Conservation (phyloP, 35 echinoderm and acorn worm genomes). For the Acanthaster planci region DNA sequence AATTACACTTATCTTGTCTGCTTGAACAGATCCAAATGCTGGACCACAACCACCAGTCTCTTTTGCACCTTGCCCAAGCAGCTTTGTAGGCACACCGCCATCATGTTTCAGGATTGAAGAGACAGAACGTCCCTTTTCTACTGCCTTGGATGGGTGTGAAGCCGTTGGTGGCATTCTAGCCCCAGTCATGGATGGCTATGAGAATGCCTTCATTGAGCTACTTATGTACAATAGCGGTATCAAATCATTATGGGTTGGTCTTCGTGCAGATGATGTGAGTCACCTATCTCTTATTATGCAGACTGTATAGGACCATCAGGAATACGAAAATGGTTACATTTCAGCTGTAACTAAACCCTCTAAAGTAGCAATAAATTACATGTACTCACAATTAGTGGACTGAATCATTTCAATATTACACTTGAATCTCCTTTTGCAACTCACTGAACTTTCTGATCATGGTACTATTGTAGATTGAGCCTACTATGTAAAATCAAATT, state of each 20-base stretch:
- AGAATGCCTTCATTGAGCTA: constrained; percentile 4
- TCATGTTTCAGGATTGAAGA: background rate
- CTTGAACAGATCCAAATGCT: too few relatives aligned
- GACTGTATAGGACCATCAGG: too few relatives aligned
- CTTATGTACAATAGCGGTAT: background rate
- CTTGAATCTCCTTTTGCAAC: too few relatives aligned
- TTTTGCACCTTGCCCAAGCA: background rate
- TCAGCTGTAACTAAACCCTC: too few relatives aligned
- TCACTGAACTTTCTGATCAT: too few relatives aligned
- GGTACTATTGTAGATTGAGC: too few relatives aligned
- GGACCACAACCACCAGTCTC: background rate
- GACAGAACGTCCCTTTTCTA: background rate
- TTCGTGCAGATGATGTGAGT: background rate
- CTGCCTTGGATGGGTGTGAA: background rate
- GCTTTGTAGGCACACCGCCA: background rate
- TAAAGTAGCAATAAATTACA: too few relatives aligned
- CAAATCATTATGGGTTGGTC: background rate
- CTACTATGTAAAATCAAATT: too few relatives aligned
- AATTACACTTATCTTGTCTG: too few relatives aligned
- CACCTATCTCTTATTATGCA: background rate
- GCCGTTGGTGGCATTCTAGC: background rate
- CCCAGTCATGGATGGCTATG: constrained; percentile 12
- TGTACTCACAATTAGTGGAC: too few relatives aligned
- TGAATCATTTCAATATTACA: too few relatives aligned
- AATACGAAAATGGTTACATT: too few relatives aligned